Evolutionary conservation across 2,113 vertebrate species (phyloP).

Genomic region (Atractosteus spatula): DNA sequence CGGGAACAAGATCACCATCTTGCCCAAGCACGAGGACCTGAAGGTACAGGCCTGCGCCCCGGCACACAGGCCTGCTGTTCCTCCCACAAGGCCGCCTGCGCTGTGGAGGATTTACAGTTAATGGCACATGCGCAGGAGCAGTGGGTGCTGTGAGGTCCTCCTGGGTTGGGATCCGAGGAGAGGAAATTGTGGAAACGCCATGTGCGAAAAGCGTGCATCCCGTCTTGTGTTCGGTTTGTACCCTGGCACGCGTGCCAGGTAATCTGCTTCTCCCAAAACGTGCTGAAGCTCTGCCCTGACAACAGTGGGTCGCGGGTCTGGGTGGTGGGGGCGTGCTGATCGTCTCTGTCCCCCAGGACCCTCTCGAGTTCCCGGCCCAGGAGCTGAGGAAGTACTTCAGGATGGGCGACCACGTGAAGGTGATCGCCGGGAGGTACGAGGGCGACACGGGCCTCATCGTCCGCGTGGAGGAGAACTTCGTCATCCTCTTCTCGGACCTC

Average conservation of each 20-base stretch:
- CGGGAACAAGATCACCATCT: slow-evolving; percentile 94
- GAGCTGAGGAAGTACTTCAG: slow-evolving; percentile 91
- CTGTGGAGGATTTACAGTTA: too few relatives aligned
- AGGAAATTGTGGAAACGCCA: too few relatives aligned
- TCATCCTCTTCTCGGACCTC: slow-evolving; percentile 93
- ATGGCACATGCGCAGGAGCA: too few relatives aligned
- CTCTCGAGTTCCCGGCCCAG: slow-evolving; percentile 91
- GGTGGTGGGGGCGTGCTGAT: not conserved
- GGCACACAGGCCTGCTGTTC: not conserved
- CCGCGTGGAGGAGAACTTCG: slow-evolving; percentile 91
- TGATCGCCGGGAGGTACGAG: slow-evolving; percentile 89
- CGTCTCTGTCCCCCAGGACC: slow-evolving; percentile 66
- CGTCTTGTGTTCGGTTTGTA: too few relatives aligned
- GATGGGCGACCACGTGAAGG: slow-evolving; percentile 96
- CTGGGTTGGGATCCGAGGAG: too few relatives aligned
- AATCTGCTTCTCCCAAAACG: too few relatives aligned
- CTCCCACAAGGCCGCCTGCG: too few relatives aligned
- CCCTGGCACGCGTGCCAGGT: too few relatives aligned
- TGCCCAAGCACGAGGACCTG: slow-evolving; percentile 93
- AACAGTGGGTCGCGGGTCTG: too few relatives aligned
- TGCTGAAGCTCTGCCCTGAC: too few relatives aligned
- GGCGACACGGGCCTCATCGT: slow-evolving; percentile 93
- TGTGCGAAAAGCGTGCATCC: too few relatives aligned
- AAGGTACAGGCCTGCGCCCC: slow-evolving; percentile 66
- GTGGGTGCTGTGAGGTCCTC: too few relatives aligned